Evolutionary conservation across 2,797 vertebrate genomes (phyloP).

Genomic region (Rhabdophis nuchalis): DNA sequence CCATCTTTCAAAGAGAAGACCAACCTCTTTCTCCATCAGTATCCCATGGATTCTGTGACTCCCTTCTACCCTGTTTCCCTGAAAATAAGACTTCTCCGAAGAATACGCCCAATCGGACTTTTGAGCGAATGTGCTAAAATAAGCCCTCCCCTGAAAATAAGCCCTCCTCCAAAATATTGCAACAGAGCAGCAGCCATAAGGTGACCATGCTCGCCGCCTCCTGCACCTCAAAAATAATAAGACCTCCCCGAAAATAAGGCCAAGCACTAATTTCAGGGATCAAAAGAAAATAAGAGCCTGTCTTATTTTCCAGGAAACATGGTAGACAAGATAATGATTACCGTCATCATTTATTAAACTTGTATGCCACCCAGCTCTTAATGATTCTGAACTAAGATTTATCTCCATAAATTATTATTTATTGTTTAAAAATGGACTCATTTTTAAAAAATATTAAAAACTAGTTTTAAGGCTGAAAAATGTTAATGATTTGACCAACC

Average conservation of each 20-base stretch:
- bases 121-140: no score
- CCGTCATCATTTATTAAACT: not conserved
- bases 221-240: no score
- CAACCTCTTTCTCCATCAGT: not conserved
- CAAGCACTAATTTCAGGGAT: no score
- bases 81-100: no score
- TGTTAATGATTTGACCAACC: constrained; percentile 1
- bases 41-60: not conserved
- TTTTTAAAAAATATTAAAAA: not conserved
- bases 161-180: no score
- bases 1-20: not conserved
- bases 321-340: not conserved
- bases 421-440: not conserved
- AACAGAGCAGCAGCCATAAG: no score
- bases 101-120: no score
- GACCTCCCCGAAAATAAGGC: no score
- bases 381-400: not conserved
- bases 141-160: no score
- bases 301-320: no score
- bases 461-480: not conserved
- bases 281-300: no score
- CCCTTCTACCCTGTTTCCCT: not conserved
- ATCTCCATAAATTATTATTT: not conserved
- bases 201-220: no score
- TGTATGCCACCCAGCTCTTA: not conserved